These are phyloP conservation scores for Resseliella maxima DNA, from an alignment of 2,888 invertebrate species.

Conservation along the genomic window DNA sequence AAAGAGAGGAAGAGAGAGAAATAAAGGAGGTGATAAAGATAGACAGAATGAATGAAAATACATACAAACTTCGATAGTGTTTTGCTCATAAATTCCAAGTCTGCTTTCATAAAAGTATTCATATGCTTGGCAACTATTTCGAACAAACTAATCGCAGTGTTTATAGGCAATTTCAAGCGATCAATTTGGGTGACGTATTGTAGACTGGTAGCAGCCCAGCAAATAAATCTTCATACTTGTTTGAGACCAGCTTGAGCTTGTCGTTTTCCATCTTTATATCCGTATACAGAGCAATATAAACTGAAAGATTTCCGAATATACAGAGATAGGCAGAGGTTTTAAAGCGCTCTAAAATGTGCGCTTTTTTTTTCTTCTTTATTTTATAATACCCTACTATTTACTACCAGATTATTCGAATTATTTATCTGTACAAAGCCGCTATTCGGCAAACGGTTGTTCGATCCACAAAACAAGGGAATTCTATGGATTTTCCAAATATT, in stretches of 20 bases:
- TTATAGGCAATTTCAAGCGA: slow-evolving; percentile 30
- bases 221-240: slow-evolving; percentile 7
- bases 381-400: background rate
- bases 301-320: background rate
- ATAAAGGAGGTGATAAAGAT: too few species aligned
- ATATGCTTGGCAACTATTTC: background rate
- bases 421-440: too few species aligned
- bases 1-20: too few species aligned
- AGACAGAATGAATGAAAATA: background rate
- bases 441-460: too few species aligned
- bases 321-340: background rate
- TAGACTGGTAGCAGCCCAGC: background rate
- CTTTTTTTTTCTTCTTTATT: background rate
- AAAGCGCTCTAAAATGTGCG: background rate
- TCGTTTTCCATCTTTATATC: background rate
- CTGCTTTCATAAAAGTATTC: background rate
- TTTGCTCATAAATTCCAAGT: background rate
- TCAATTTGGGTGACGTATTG: background rate
- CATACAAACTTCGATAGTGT: background rate
- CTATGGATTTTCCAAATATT: too few species aligned
- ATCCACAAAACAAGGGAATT: too few species aligned
- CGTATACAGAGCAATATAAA: background rate
- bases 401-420: background rate
- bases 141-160: slow-evolving; percentile 2
- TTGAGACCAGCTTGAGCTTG: background rate